Evolutionary conservation across 2,888 invertebrate species (phyloP).

Genomic region (Zygothrica quintamaculata): DNA sequence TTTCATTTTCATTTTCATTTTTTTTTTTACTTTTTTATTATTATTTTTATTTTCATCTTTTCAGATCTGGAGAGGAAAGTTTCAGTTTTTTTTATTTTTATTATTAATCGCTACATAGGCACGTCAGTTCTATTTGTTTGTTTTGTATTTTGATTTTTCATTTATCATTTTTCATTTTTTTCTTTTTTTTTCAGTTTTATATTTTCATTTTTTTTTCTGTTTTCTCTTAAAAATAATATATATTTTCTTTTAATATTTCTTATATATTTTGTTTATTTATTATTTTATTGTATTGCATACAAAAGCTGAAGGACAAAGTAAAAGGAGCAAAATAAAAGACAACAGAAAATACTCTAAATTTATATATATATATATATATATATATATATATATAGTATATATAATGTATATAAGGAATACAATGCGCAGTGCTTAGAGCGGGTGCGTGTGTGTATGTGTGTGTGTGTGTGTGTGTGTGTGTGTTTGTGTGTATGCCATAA

Average conservation of each 20-base stretch:
- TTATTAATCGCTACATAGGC: constrained; percentile 78
- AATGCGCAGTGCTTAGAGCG: constrained; percentile 20
- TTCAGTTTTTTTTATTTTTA: too few species aligned
- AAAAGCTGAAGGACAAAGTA: constrained; percentile 44
- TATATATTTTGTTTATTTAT: constrained; percentile 13
- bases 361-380: constrained; percentile 29
- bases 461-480: constrained; percentile 15
- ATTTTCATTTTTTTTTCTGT: constrained; percentile 18
- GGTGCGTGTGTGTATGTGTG: constrained; percentile 27
- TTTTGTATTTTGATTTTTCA: constrained; percentile 34
- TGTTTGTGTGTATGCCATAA: not conserved
- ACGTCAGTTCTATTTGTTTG: constrained; percentile 79
- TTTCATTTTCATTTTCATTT: constrained; percentile 13
- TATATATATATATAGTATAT: constrained; percentile 20
- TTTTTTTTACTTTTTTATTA: constrained; percentile 5
- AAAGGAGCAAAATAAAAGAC: constrained; percentile 22
- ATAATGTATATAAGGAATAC: constrained; percentile 39
- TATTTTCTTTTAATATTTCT: constrained; percentile 19
- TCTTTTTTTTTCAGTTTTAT: constrained; percentile 15
- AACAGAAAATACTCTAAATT: constrained; percentile 30
- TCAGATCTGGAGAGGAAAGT: constrained; percentile 61
- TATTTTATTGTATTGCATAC: constrained; percentile 64
- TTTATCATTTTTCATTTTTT: constrained; percentile 20
- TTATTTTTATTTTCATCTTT: constrained; percentile 39
- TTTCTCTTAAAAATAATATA: constrained; percentile 36